Evolutionary conservation across 1,140 invertebrate species (phyloP).

Genomic region (Sycophaga agraensis): DNA sequence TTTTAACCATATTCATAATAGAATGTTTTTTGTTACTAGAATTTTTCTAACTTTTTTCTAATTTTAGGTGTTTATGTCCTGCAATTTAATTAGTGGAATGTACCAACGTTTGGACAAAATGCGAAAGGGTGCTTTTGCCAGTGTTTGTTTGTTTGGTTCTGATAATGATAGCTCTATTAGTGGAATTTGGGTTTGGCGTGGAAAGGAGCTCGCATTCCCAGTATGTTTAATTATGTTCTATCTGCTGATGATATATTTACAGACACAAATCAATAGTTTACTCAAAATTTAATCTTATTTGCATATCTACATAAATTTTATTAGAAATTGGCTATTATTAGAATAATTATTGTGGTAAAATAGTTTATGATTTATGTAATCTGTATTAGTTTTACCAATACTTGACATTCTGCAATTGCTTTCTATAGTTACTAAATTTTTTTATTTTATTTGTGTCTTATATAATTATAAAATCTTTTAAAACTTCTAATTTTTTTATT

Average conservation of each 20-base stretch:
- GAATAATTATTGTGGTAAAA: no score
- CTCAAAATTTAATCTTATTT: no score
- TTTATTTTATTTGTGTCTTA: background rate
- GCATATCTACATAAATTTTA: no score
- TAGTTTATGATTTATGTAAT: no score
- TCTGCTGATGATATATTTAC: no score
- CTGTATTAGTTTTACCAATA: no score
- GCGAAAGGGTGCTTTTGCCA: constrained; percentile 94
- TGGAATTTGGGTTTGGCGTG: constrained; percentile 96
- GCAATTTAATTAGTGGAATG: constrained; percentile 71
- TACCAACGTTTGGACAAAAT: constrained; percentile 97
- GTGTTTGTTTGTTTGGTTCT: constrained; percentile 88
- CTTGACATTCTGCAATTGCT: no score
- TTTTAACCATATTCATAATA: constrained; percentile 2
- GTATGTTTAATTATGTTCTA: no score
- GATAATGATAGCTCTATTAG: constrained; percentile 93
- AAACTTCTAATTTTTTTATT: constrained; percentile 35
- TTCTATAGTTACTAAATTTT: background rate
- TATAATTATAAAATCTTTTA: constrained; percentile 1
- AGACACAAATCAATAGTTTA: no score
- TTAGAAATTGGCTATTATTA: no score
- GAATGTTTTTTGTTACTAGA: background rate
- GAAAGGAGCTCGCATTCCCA: constrained; percentile 89
- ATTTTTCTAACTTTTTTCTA: constrained; percentile 16
- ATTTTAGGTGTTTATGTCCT: constrained; percentile 57